phyloP scores from a whole-genome alignment of 2,113 vertebrate genomes.

The Hippocampus zosterae region DNA sequence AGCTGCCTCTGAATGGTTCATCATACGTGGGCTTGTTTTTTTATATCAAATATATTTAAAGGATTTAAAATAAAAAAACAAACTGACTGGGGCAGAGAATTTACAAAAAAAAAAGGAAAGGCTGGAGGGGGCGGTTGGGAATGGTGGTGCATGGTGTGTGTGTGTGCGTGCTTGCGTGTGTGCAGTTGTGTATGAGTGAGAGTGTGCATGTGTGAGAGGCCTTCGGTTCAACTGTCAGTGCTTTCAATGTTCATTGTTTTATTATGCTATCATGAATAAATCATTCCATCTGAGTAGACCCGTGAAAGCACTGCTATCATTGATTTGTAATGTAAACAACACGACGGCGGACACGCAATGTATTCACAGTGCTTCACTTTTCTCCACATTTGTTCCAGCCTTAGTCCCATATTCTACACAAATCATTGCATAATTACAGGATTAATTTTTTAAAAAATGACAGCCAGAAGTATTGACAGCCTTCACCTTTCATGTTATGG shows the following conservation, averaged over 20 bases:
- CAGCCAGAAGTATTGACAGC: too few species aligned
- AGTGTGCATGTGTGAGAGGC: slow-evolving; percentile 75
- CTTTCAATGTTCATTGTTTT: slow-evolving; percentile 92
- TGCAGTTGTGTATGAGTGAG: too few species aligned
- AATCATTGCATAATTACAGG: too few species aligned
- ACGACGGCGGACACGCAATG: neutral
- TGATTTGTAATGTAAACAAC: neutral
- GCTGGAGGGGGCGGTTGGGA: slow-evolving; percentile 35
- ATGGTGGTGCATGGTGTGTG: slow-evolving; percentile 78
- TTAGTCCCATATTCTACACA: too few species aligned
- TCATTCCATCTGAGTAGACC: slow-evolving; percentile 78
- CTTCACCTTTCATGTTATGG: too few species aligned
- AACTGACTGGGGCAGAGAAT: slow-evolving; percentile 40
- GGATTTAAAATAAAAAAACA: slow-evolving; percentile 57
- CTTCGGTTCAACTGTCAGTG: slow-evolving; percentile 75
- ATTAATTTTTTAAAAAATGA: too few species aligned
- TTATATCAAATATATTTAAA: slow-evolving; percentile 79
- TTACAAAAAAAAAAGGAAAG: slow-evolving; percentile 14
- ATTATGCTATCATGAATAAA: slow-evolving; percentile 90
- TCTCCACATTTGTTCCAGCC: too few species aligned
- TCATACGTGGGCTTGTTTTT: slow-evolving; percentile 69
- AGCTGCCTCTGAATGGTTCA: slow-evolving; percentile 57
- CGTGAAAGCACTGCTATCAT: slow-evolving; percentile 31
- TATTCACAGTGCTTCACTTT: neutral
- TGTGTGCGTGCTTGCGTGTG: neutral